A percentile compares a stretch with the other conserved stretches of the same genome.
These are phyloP conservation scores for Podarcis cretensis DNA, from an alignment of 2,113 vertebrate genomes.

Conservation along the genomic window DNA sequence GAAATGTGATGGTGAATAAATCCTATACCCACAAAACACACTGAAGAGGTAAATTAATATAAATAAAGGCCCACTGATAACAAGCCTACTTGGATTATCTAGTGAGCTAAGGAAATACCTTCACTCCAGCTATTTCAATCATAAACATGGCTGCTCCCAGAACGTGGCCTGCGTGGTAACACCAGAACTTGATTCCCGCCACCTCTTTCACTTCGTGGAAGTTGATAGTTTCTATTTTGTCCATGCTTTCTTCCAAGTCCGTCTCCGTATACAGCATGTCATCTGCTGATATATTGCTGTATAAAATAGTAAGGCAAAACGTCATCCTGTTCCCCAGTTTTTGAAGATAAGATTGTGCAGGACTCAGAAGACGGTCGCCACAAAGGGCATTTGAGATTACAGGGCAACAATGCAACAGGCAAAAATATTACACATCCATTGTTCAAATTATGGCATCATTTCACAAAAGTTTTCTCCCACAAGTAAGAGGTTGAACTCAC, in stretches of 20 bases:
- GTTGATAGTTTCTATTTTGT: slow-evolving; percentile 99
- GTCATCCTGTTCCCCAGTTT: not conserved
- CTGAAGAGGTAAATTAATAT: not conserved
- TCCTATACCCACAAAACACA: not conserved
- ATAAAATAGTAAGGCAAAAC: slow-evolving; percentile 40
- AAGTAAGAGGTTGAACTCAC: slow-evolving; percentile 66
- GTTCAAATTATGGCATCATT: not conserved
- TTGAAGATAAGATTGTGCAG: not conserved
- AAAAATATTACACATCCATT: not conserved
- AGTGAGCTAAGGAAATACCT: slow-evolving; percentile 76
- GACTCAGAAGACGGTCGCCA: not conserved
- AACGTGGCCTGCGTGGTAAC: slow-evolving; percentile 95
- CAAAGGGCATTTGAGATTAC: not conserved
- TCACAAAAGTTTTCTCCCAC: not conserved
- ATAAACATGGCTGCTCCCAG: slow-evolving; percentile 99
- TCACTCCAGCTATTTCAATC: slow-evolving; percentile 98
- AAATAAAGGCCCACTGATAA: not conserved
- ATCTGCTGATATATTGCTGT: slow-evolving; percentile 96
- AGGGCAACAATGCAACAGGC: not conserved
- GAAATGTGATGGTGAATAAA: not conserved
- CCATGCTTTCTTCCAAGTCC: slow-evolving; percentile 98
- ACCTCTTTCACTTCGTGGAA: slow-evolving; percentile 99
- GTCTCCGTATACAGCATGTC: slow-evolving; percentile 99
- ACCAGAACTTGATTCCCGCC: slow-evolving; percentile 98
- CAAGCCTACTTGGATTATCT: not conserved